Percentiles rank a stretch among this genome's conserved stretches.
Evolutionary conservation across 2,888 invertebrate species (phyloP).

Genomic region (Tenthredo scrophulariae): DNA sequence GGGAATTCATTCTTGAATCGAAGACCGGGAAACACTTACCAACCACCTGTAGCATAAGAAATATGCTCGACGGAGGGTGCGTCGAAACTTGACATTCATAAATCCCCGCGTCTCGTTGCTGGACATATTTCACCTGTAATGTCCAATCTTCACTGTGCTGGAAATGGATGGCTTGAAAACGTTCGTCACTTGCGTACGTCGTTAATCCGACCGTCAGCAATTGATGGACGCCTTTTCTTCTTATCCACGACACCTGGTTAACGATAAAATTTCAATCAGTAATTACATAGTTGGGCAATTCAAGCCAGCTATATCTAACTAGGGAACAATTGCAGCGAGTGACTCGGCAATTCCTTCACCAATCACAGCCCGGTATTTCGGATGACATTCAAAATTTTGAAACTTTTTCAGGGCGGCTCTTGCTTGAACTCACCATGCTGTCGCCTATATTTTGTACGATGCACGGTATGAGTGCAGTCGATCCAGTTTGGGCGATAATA

Average conservation of each 20-base stretch:
- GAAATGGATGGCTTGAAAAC: slow-evolving; percentile 92
- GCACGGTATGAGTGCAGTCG: slow-evolving; percentile 91
- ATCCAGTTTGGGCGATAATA: slow-evolving; percentile 91
- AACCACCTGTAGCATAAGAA: slow-evolving; percentile 90
- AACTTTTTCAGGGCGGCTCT: background rate
- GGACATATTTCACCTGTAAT: slow-evolving; percentile 93
- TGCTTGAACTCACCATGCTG: slow-evolving; percentile 87
- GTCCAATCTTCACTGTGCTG: slow-evolving; percentile 97
- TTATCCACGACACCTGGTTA: slow-evolving; percentile 91
- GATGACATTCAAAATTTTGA: slow-evolving; percentile 16
- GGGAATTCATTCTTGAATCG: background rate
- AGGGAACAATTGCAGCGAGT: background rate
- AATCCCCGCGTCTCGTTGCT: slow-evolving; percentile 90
- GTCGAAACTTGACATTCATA: slow-evolving; percentile 96
- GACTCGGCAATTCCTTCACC: background rate
- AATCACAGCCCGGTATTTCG: background rate
- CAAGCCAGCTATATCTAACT: no score
- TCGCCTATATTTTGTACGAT: slow-evolving; percentile 92
- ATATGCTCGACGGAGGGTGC: slow-evolving; percentile 94
- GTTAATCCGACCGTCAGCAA: slow-evolving; percentile 92
- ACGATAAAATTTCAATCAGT: background rate
- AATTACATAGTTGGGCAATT: background rate
- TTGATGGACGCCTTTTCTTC: slow-evolving; percentile 87
- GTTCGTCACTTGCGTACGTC: slow-evolving; percentile 93
- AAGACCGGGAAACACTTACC: slow-evolving; percentile 82